A percentile compares a stretch with the other conserved stretches of the same genome.
phyloP scores from a whole-genome alignment of 1,140 invertebrate genomes.

The Asobara japonica region DNA sequence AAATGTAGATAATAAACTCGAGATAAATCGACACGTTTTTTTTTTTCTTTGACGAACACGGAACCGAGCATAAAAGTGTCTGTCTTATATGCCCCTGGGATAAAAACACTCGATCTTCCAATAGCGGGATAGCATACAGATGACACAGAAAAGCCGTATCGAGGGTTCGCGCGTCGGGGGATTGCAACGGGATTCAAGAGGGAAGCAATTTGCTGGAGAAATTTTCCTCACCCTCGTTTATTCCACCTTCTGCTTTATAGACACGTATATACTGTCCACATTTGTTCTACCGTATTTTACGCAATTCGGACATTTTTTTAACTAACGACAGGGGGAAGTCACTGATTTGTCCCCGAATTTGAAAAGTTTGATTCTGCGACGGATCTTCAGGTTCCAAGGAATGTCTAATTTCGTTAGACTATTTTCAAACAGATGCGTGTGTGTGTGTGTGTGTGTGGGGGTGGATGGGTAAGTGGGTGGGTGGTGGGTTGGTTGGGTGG shows the following conservation, averaged over 20 bases:
- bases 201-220: constrained; percentile 1
- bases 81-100: neutral
- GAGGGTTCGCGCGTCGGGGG: neutral
- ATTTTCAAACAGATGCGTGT: too few species aligned
- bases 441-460: too few species aligned
- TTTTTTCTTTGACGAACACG: neutral
- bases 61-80: neutral
- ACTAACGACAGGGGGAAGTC: too few species aligned
- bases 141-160: constrained; percentile 5
- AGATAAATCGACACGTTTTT: constrained; percentile 5
- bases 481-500: too few species aligned
- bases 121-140: neutral
- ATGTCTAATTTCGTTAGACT: too few species aligned
- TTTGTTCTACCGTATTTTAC: neutral
- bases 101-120: neutral
- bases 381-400: too few species aligned
- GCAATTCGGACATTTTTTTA: too few species aligned
- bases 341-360: too few species aligned
- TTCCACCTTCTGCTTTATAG: neutral
- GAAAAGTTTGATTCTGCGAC: too few species aligned
- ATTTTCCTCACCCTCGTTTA: neutral
- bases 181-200: neutral
- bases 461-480: too few species aligned
- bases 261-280: neutral
- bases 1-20: neutral